Conservation (phyloP, 2,113 vertebrate species). For the Myodes glareolus region DNA sequence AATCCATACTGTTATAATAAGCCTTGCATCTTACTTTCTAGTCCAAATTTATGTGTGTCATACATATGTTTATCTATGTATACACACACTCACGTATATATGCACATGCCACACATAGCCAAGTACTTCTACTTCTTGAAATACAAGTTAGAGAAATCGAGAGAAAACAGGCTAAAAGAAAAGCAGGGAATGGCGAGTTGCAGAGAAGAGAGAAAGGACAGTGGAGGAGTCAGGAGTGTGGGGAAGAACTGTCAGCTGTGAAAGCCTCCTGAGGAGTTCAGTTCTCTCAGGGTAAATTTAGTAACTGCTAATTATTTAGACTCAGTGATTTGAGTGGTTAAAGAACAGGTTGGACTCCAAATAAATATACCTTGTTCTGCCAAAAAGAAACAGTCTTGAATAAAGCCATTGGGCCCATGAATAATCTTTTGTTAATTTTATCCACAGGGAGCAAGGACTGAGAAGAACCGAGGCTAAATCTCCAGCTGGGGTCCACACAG, state of each 20-base stretch:
- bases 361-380: constrained; percentile 68
- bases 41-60: not conserved
- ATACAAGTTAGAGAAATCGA: not conserved
- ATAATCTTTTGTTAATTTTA: constrained; percentile 57
- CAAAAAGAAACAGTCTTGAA: constrained; percentile 54
- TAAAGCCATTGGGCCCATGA: constrained; percentile 34
- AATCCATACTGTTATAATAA: not conserved
- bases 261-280: constrained; percentile 11
- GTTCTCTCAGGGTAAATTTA: constrained; percentile 64
- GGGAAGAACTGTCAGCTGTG: not conserved
- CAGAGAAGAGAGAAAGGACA: not conserved
- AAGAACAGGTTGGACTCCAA: constrained; percentile 71
- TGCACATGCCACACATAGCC: not conserved
- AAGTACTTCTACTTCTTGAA: not conserved
- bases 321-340: constrained; percentile 58
- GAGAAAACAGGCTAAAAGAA: not conserved
- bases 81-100: not conserved
- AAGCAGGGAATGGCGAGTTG: not conserved
- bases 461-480: not conserved
- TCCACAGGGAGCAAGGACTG: not conserved
- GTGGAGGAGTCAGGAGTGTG: not conserved
- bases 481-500: not conserved
- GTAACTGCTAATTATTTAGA: constrained; percentile 70
- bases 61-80: not conserved
- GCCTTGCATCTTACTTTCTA: not conserved